Evolutionary conservation across 2,888 invertebrate genomes (phyloP).

Genomic region (Acleris laterana): DNA sequence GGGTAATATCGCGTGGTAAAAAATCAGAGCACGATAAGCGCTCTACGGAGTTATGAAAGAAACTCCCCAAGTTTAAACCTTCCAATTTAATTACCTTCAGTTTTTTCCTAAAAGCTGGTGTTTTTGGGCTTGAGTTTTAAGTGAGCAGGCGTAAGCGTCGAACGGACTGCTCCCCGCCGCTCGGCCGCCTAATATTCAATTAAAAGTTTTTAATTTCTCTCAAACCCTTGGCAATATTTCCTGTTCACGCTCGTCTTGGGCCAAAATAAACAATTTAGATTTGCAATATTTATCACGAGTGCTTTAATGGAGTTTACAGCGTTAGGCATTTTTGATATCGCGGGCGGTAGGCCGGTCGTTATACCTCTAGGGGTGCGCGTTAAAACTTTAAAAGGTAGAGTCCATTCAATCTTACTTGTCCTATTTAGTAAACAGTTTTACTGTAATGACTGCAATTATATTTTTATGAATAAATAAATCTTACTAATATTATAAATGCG

Average conservation of each 20-base stretch:
- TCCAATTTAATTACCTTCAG: conserved; percentile 36
- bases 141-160: conserved; percentile 47
- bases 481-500: too few relatives aligned
- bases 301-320: conserved; percentile 41
- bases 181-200: conserved; percentile 77
- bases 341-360: conserved; percentile 6
- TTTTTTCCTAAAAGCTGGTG: conserved; percentile 41
- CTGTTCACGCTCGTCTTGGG: conserved; percentile 57
- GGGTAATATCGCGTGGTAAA: conserved; percentile 4
- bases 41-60: conserved; percentile 33
- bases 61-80: conserved; percentile 32
- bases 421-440: too few relatives aligned
- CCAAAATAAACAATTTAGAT: conserved; percentile 59
- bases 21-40: conserved; percentile 27
- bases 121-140: conserved; percentile 54
- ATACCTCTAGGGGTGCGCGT: conserved; percentile 11
- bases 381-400: conserved; percentile 17
- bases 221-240: conserved; percentile 68
- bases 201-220: conserved; percentile 76
- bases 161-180: conserved; percentile 53
- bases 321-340: conserved; percentile 14
- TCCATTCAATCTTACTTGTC: too few relatives aligned
- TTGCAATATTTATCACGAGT: conserved; percentile 42
- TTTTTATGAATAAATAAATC: too few relatives aligned
- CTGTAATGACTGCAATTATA: too few relatives aligned